These are phyloP conservation scores for Drosophila ustulata DNA, from an alignment of 2,888 invertebrate species.

Conservation along the genomic window DNA sequence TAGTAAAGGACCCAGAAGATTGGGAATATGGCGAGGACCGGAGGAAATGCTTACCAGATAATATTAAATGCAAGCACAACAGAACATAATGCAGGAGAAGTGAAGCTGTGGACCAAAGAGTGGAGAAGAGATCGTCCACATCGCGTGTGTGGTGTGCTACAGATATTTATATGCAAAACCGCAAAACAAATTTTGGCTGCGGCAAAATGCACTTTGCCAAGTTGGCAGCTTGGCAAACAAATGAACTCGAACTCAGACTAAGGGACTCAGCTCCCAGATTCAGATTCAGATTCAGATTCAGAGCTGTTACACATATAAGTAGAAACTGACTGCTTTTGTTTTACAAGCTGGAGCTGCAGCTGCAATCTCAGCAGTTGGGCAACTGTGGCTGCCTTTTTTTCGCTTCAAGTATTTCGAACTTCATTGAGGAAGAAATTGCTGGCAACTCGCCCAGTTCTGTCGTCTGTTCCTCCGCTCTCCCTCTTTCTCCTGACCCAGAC, in stretches of 20 bases:
- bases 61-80: constrained; percentile 58
- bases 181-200: constrained; percentile 75
- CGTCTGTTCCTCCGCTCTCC: background rate
- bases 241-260: constrained; percentile 64
- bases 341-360: constrained; percentile 42
- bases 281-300: constrained; percentile 23
- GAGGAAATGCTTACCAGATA: constrained; percentile 60
- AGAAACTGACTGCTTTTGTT: constrained; percentile 42
- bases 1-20: background rate
- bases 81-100: constrained; percentile 6
- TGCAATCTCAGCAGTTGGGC: constrained; percentile 61
- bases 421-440: constrained; percentile 60
- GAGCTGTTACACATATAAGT: constrained; percentile 31
- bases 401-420: constrained; percentile 64
- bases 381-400: constrained; percentile 41
- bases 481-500: constrained; percentile 27
- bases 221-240: constrained; percentile 73
- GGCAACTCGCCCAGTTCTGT: constrained; percentile 58
- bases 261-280: constrained; percentile 35
- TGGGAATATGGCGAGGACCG: constrained; percentile 15
- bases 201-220: constrained; percentile 74
- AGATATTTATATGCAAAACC: constrained; percentile 70
- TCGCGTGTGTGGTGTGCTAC: constrained; percentile 46
- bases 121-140: constrained; percentile 9
- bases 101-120: too few relatives aligned